phyloP scores from a whole-genome alignment of 2,113 vertebrate species.

The Oxygymnocypris stewartii region DNA sequence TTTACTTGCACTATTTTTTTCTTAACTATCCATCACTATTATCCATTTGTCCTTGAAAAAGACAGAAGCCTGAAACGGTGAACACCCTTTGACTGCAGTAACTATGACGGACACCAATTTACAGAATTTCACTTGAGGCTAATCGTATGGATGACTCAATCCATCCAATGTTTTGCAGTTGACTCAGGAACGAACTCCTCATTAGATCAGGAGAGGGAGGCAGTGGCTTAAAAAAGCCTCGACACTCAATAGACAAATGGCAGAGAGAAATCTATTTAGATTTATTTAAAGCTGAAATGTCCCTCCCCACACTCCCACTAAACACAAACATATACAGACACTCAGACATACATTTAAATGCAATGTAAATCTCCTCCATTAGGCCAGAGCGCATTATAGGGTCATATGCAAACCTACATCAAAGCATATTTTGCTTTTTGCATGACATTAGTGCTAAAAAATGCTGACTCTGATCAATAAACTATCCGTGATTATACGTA shows the following conservation, averaged over 20 bases:
- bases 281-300: slow-evolving; percentile 30
- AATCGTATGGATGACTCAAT: slow-evolving; percentile 64
- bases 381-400: slow-evolving; percentile 1
- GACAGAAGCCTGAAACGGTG: slow-evolving; percentile 13
- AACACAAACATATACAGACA: background rate
- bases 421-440: background rate
- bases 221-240: slow-evolving; percentile 35
- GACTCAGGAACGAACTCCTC: slow-evolving; percentile 34
- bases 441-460: background rate
- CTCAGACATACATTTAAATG: slow-evolving; percentile 19
- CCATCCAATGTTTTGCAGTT: slow-evolving; percentile 57
- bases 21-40: slow-evolving; percentile 14
- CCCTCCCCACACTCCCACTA: background rate
- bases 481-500: background rate
- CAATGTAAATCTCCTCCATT: slow-evolving; percentile 30
- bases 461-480: background rate
- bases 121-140: slow-evolving; percentile 56
- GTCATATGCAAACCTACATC: background rate
- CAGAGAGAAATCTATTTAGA: slow-evolving; percentile 39
- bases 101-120: slow-evolving; percentile 55
- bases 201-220: slow-evolving; percentile 27
- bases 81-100: slow-evolving; percentile 48
- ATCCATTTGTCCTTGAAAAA: background rate
- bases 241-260: slow-evolving; percentile 22
- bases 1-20: too few species aligned